These are phyloP conservation scores for Eledona agricola DNA, from an alignment of 2,888 invertebrate genomes.

Conservation along the genomic window DNA sequence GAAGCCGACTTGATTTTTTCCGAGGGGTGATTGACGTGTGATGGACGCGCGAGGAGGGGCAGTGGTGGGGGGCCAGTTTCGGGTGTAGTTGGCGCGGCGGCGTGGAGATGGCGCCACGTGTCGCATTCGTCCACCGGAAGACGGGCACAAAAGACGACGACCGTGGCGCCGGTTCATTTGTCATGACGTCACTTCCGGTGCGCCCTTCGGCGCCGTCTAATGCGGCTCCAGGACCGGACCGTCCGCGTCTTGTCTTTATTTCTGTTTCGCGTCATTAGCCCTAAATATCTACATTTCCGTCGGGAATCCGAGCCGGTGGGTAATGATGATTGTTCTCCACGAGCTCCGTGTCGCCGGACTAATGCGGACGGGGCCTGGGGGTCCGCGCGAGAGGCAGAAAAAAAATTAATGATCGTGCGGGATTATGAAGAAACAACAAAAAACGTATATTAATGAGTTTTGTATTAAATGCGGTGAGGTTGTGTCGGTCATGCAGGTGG, in stretches of 20 bases:
- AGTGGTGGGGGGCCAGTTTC: slow-evolving; percentile 6
- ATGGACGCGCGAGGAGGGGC: slow-evolving; percentile 19
- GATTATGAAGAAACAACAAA: slow-evolving; percentile 6
- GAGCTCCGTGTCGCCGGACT: slow-evolving; percentile 18
- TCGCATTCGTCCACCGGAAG: slow-evolving; percentile 11
- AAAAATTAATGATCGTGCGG: too few species aligned
- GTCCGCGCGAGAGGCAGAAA: background rate
- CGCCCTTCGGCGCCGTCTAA: slow-evolving; percentile 44
- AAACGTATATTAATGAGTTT: too few species aligned
- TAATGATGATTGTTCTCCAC: slow-evolving; percentile 34
- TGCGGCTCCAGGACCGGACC: slow-evolving; percentile 35
- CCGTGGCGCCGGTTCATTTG: slow-evolving; percentile 62
- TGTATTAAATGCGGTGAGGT: too few species aligned
- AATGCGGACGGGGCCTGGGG: slow-evolving; percentile 8
- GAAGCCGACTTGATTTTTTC: too few species aligned
- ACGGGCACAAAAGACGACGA: slow-evolving; percentile 36
- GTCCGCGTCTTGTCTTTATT: slow-evolving; percentile 32
- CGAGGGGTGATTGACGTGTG: slow-evolving; percentile 22
- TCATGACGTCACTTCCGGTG: slow-evolving; percentile 62
- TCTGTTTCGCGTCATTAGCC: slow-evolving; percentile 45
- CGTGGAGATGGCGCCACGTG: slow-evolving; percentile 11
- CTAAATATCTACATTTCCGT: slow-evolving; percentile 48
- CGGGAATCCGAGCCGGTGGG: slow-evolving; percentile 30
- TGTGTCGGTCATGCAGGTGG: too few species aligned
- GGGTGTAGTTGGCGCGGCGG: background rate